Evolutionary conservation across 1,140 invertebrate genomes (phyloP).

Genomic region (Argopecten irradians): DNA sequence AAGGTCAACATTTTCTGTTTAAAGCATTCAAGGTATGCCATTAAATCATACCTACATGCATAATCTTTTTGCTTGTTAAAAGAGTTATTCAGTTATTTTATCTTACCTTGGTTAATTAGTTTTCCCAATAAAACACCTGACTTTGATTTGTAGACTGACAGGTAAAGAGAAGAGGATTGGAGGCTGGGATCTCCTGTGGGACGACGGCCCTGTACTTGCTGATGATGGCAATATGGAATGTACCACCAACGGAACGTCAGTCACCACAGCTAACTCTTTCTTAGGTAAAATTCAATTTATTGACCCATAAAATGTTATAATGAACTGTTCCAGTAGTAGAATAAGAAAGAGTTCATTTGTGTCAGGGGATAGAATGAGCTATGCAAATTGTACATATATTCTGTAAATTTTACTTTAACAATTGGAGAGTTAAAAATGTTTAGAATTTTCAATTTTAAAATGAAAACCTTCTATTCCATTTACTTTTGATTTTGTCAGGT

Average conservation of each 20-base stretch:
- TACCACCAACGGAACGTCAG: conserved; percentile 44
- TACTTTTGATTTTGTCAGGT: conserved; percentile 65
- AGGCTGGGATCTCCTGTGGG: conserved; percentile 82
- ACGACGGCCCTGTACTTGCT: conserved; percentile 79
- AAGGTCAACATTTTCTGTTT: no score
- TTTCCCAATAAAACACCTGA: no score
- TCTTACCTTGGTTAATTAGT: no score
- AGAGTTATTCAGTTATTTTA: no score
- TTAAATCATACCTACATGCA: no score
- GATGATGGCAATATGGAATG: conserved; percentile 66
- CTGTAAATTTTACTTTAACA: neutral
- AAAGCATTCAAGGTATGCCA: no score
- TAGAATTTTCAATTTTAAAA: no score
- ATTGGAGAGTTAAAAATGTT: no score
- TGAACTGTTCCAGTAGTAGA: no score
- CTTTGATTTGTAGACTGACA: conserved; percentile 76
- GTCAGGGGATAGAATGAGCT: conserved; percentile 18
- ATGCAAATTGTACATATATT: neutral
- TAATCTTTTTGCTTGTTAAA: no score
- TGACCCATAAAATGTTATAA: neutral
- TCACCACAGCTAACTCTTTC: conserved; percentile 66
- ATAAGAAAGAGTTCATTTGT: neutral
- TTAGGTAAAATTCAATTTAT: conserved; percentile 58
- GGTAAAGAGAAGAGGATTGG: conserved; percentile 80
- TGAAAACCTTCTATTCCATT: neutral